Percentiles rank a stretch among this genome's conserved stretches.
These are phyloP conservation scores for Catocala fraxini DNA, from an alignment of 2,888 invertebrate species.

Conservation along the genomic window DNA sequence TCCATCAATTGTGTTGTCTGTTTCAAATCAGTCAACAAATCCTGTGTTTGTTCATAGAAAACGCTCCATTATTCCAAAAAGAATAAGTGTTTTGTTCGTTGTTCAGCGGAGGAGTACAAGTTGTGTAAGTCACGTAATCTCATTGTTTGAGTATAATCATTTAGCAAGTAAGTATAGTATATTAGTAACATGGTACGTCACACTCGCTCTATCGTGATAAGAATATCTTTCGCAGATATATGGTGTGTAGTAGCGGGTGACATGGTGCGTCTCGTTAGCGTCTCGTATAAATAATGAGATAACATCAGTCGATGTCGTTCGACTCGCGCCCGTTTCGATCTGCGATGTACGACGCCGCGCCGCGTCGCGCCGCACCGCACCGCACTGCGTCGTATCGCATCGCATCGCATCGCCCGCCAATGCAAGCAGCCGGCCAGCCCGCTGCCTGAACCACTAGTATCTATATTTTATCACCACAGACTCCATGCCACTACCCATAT, in stretches of 20 bases:
- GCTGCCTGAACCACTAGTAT: conserved; percentile 20
- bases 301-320: conserved; percentile 62
- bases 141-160: conserved; percentile 38
- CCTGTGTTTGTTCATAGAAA: conserved; percentile 57
- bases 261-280: conserved; percentile 72
- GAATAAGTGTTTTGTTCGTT: conserved; percentile 52
- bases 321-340: conserved; percentile 50
- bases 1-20: conserved; percentile 70
- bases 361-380: background rate
- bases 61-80: conserved; percentile 44
- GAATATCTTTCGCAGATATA: conserved; percentile 45
- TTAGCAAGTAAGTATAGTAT: background rate
- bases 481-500: conserved; percentile 19
- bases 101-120: conserved; percentile 36
- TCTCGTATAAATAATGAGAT: conserved; percentile 78
- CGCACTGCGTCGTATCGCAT: no score
- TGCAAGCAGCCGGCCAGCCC: conserved; percentile 28
- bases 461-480: conserved; percentile 30
- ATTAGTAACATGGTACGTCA: conserved; percentile 1
- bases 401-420: conserved; percentile 17
- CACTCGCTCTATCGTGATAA: conserved; percentile 34
- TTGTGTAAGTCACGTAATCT: conserved; percentile 48
- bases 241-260: conserved; percentile 51
- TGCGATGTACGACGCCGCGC: conserved; percentile 32
- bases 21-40: conserved; percentile 61